Conservation (phyloP, 2,113 vertebrate genomes). For the Dromiciops gliroides region DNA sequence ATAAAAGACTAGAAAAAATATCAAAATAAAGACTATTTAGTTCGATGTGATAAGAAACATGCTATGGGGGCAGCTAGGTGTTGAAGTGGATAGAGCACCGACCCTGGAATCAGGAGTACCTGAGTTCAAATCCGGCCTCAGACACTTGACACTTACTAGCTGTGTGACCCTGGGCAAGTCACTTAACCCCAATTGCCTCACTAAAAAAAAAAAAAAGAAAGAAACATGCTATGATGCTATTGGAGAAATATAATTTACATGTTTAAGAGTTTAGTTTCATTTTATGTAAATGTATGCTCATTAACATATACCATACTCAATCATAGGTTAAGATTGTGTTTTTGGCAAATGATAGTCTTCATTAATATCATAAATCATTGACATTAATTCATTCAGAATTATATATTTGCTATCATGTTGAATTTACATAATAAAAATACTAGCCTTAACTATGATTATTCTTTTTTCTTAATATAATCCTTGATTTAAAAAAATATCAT, state of each 20-base stretch:
- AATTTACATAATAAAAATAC: conserved; percentile 14
- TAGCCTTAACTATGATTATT: background rate
- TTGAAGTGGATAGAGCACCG: too few species aligned
- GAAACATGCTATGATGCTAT: conserved; percentile 52
- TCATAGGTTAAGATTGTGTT: conserved; percentile 45
- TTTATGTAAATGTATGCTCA: conserved; percentile 42
- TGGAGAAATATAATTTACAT: conserved; percentile 57
- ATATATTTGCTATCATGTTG: conserved; percentile 43
- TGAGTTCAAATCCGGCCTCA: too few species aligned
- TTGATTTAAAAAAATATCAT: too few species aligned
- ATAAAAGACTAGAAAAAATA: conserved; percentile 56
- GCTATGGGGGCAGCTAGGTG: too few species aligned
- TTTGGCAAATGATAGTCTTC: conserved; percentile 18
- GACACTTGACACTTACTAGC: too few species aligned
- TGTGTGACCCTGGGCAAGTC: too few species aligned
- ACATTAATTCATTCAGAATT: conserved; percentile 54
- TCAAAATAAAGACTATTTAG: conserved; percentile 55
- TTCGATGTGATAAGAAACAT: conserved; percentile 48
- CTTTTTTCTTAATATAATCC: conserved; percentile 5
- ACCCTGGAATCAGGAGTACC: too few species aligned
- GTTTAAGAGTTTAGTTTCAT: conserved; percentile 45
- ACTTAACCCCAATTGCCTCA: too few species aligned
- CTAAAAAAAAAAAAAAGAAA: too few species aligned
- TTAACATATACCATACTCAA: conserved; percentile 52
- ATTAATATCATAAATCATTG: conserved; percentile 37